Evolutionary conservation across 92 coral and sea anemone species (phyloP).

Genomic region (Zoanthus sansibaricus): DNA sequence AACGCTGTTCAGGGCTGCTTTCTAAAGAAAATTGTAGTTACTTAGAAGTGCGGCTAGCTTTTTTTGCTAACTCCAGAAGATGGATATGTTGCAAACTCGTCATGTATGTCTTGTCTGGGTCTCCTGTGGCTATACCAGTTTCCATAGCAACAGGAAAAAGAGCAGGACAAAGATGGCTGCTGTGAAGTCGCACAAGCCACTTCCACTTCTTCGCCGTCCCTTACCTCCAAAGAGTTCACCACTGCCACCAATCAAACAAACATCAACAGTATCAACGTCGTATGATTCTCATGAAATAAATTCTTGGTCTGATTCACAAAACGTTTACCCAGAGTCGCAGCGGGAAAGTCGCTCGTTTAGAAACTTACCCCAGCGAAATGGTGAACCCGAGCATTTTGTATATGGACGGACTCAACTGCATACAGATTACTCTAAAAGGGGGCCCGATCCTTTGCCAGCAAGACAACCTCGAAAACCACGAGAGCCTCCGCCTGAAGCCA

Average conservation of each 20-base stretch:
- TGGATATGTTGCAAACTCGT: too few relatives aligned
- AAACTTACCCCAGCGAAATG: neutral
- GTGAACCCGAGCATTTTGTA: neutral
- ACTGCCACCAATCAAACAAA: slow-evolving; percentile 57
- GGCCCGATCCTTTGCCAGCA: slow-evolving; percentile 91
- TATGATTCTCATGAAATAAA: slow-evolving; percentile 43
- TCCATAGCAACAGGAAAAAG: slow-evolving; percentile 46
- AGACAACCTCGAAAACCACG: slow-evolving; percentile 84
- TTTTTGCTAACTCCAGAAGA: too few relatives aligned
- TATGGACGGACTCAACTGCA: slow-evolving; percentile 27
- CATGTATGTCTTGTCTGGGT: neutral
- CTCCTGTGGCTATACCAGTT: slow-evolving; percentile 3
- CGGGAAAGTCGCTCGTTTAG: slow-evolving; percentile 34
- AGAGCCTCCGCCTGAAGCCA: slow-evolving; percentile 75
- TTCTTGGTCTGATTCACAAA: slow-evolving; percentile 18
- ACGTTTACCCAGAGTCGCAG: neutral
- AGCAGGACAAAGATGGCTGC: slow-evolving; percentile 86
- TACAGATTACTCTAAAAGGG: slow-evolving; percentile 73
- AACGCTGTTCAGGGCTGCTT: too few relatives aligned
- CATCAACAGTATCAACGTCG: slow-evolving; percentile 50
- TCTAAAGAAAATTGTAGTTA: too few relatives aligned
- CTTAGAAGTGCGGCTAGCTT: too few relatives aligned
- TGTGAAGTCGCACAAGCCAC: slow-evolving; percentile 65
- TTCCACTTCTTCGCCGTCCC: slow-evolving; percentile 95
- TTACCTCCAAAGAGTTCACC: slow-evolving; percentile 85